Percentiles rank a stretch among this genome's conserved stretches.
These are phyloP conservation scores for Ectropis crepuscularia DNA, from an alignment of 2,888 invertebrate genomes.

Conservation along the genomic window DNA sequence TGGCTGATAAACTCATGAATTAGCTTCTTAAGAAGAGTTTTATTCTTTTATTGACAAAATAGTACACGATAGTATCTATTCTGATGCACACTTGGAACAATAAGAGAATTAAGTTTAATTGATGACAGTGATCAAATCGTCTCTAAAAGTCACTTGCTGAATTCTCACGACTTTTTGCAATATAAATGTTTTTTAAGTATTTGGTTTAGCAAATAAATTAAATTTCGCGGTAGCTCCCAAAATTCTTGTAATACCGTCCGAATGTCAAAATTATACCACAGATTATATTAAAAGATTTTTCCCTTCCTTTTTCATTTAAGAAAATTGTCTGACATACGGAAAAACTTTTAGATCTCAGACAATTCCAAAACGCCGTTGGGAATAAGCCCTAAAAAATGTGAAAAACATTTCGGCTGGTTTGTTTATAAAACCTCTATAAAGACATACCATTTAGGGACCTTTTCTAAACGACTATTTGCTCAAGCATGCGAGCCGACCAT, in stretches of 20 bases:
- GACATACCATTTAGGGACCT: constrained; percentile 39
- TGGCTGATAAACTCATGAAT: too few species aligned
- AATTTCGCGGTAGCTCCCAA: neutral
- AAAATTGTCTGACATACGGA: constrained; percentile 27
- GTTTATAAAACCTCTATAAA: constrained; percentile 32
- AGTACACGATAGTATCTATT: too few species aligned
- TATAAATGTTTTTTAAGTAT: neutral
- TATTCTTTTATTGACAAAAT: too few species aligned
- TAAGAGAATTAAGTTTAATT: too few species aligned
- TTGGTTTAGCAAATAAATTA: constrained; percentile 1
- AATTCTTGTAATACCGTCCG: neutral
- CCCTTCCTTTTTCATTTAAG: constrained; percentile 25
- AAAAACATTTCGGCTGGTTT: constrained; percentile 23
- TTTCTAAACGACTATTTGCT: constrained; percentile 36
- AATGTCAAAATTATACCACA: constrained; percentile 13
- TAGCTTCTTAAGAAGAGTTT: too few species aligned
- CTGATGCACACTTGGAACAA: too few species aligned
- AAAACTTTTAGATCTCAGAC: constrained; percentile 17
- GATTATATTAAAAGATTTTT: neutral
- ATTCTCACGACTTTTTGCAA: too few species aligned
- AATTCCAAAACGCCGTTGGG: constrained; percentile 22
- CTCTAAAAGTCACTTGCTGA: too few species aligned
- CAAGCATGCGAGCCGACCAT: constrained; percentile 40
- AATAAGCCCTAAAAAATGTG: constrained; percentile 30
- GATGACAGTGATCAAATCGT: too few species aligned